Evolutionary conservation across 2,888 invertebrate species (phyloP), one percentile per base, ranked within the genome.

Genomic region (Ecliptopera silaceata): DNA sequence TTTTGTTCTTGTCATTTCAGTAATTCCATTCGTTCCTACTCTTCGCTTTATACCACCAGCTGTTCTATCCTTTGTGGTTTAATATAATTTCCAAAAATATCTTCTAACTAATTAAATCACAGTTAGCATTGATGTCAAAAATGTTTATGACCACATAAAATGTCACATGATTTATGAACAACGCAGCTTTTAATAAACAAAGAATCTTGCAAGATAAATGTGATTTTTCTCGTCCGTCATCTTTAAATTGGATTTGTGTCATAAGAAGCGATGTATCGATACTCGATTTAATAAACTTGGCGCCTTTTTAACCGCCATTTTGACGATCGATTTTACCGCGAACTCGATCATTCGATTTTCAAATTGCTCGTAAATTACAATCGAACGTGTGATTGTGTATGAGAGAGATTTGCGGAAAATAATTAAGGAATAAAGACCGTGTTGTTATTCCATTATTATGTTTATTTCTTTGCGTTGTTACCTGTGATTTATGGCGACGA

Each of bases 161-260:
- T 32, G 31, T 29, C 34, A 47, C 45, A 60, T 61, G 61, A 63
- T 66, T 64, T 64, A 56, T 47, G 48, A 48, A 55, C 56, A 61
- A 46, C 34, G 18, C 32, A 44, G 31, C 15, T 43, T 59, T 36
- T 47, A 46, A 48, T 43, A 54, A 44, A 51, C 15, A 42, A 49
- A 45, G 45, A 54, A 45, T 50, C 44, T 32, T 46, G 48, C 15
- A 6, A 53, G 62, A 63, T 72, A 68, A 72, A 76, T 64, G 57
- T 56, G 64, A 49, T 64, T 50, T 61, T 52, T 56, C 50, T 57
- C 65, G 68, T 69, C 66, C 66, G 70, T 77, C 75, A 68, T 68
- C 59, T 39, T 66, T 56, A 64, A 76, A 79, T 74, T 71, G 74
- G 72, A 77, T 80, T 74, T 75, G 73, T 81, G 80, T 80, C 79